Evolutionary conservation across 2,113 vertebrate genomes (phyloP).

Genomic region (Varanus salvator): DNA sequence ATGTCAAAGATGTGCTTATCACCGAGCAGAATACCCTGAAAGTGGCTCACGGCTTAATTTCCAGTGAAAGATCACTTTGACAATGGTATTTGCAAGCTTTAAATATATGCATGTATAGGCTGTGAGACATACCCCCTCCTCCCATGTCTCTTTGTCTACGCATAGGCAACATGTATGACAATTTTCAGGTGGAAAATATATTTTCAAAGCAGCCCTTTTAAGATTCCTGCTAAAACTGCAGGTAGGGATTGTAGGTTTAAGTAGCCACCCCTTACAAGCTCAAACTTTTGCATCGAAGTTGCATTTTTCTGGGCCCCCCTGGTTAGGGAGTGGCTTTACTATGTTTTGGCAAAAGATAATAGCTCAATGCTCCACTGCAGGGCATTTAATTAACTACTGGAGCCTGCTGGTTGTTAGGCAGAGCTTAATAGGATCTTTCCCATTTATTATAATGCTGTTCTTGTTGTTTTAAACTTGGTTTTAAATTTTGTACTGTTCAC

Average conservation of each 20-base stretch:
- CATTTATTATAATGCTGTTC: no score
- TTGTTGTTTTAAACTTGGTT: no score
- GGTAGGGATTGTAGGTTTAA: background rate
- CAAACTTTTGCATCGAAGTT: background rate
- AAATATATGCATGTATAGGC: background rate
- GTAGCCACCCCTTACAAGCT: background rate
- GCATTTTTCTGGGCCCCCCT: no score
- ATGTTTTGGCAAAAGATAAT: no score
- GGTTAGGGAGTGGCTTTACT: no score
- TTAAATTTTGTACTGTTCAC: no score
- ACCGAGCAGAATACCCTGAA: background rate
- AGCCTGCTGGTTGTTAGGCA: no score
- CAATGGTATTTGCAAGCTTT: background rate
- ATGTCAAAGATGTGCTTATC: background rate
- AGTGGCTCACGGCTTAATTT: conserved; percentile 3
- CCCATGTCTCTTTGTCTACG: background rate
- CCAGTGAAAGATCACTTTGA: background rate
- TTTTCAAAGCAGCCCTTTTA: background rate
- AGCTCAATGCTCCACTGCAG: no score
- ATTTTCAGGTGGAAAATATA: background rate
- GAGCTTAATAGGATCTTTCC: no score
- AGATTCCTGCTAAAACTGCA: background rate
- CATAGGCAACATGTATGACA: background rate
- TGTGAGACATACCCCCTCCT: background rate
- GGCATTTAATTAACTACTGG: no score